Evolutionary conservation across 2,888 invertebrate genomes (phyloP), one percentile per base, ranked within the genome.

Genomic region (Marronus borbonicus): DNA sequence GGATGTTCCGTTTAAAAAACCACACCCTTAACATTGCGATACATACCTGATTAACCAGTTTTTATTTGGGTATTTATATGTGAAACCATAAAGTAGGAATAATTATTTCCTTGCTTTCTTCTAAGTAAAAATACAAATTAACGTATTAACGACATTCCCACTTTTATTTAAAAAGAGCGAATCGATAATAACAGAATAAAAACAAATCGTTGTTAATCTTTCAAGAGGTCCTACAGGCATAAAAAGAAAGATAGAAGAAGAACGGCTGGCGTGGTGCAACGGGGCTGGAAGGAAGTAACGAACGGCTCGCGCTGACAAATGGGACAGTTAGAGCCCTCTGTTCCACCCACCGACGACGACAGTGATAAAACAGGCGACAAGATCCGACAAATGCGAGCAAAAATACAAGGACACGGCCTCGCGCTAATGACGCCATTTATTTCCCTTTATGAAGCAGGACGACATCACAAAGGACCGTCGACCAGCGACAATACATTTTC

Each of bases 391-490:
- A 89, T 87, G 87, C 85, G 86, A 85, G 86, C 85, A 86, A 87
- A 88, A 87, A 87, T 88, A 87, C 86, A 86, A 86, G 86, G 86
- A 87, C 87, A 86, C 85, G 87, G 86, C 86, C 87, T 85, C 85
- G 83, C 85, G 85, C 87, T 89, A 89, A 89, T 88, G 88, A 88
- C 85, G 85, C 86, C 86, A 87, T 89, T 87, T 86, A 88, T 89
- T 88, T 86, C 84, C 87, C 87, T 88, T 88, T 88, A 88, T 86
- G 87, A 86, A 86, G 85, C 86, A 85, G 85, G 83, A 86, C 86
- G 86, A 87, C 86, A 86, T 86, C 86, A 86, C 87, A 87, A 87
- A 86, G 85, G 84, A 85, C 86, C 86, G 86, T 80, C 85, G 85
- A 85, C 86, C 85, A 84, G 85, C 84, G 82, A 84, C 85, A 85